Conservation (phyloP, 2,797 vertebrate genomes). For the Acropternis orthonyx region DNA sequence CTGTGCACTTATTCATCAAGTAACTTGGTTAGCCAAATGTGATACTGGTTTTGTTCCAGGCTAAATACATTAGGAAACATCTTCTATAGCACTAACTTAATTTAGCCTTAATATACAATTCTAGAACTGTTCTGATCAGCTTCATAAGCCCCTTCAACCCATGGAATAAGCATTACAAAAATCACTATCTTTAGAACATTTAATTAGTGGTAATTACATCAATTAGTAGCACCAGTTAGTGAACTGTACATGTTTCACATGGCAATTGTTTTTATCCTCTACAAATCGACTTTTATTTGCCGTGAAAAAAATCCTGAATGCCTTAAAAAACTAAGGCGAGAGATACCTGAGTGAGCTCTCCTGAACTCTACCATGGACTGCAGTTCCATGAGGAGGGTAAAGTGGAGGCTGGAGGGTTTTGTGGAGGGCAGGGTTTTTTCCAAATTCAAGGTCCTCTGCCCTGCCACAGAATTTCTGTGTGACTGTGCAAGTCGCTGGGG, state of each 20-base stretch:
- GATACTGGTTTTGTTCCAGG: not conserved
- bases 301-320: not conserved
- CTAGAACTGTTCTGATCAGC: not conserved
- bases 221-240: not conserved
- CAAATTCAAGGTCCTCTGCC: not conserved
- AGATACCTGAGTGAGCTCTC: not conserved
- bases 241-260: not conserved
- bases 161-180: not conserved
- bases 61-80: slow-evolving; percentile 1
- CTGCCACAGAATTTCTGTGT: not conserved
- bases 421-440: not conserved
- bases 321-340: not conserved
- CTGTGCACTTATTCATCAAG: not conserved
- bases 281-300: not conserved
- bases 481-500: not conserved
- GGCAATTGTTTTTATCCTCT: not conserved
- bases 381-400: not conserved
- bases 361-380: not conserved
- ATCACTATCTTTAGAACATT: not conserved
- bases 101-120: not conserved
- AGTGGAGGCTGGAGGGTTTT: not conserved
- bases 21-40: not conserved
- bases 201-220: not conserved
- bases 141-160: not conserved
- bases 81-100: not conserved